Evolutionary conservation across 2,888 invertebrate genomes (phyloP), one percentile per base, ranked within the genome.

Genomic region (Dynastes tityus): DNA sequence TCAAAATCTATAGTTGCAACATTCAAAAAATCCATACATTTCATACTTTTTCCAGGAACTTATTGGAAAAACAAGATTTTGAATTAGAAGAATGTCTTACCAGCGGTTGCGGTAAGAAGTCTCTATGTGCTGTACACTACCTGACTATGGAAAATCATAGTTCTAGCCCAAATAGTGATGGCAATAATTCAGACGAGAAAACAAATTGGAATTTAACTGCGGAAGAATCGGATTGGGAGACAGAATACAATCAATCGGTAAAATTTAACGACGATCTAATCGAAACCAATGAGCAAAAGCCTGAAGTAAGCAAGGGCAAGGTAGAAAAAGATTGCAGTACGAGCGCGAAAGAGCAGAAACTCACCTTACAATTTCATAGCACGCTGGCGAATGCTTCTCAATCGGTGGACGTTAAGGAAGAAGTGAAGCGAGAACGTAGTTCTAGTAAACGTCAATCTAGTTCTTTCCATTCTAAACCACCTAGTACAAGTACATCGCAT

Each of bases 81-180:
- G 81, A 80, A 79, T 80, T 88, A 70, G 86, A 87, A 84, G 85
- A 87, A 85, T 88, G 88, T 80, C 61, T 81, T 11, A 81, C 83
- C 27, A 80, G 81, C 81, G 84, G 85, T 74, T 81, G 83, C 67
- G 82, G 83, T 51, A 80, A 81, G 78, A 70, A 77, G 67, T 83
- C 83, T 81, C 80, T 81, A 67, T 89, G 88, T 81, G 86, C 87
- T 53, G 82, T 88, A 68, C 85, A 86, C 80, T 84, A 85, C 67
- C 83, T 85, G 67, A 82, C 82, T 55, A 84, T 85, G 85, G 84
- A 84, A 70, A 83, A 75, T 78, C 74, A 78, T 53, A 83, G 82
- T 77, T 82, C 84, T 61, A 71, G 65, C 49, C 74, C 79, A 9
- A 68, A 68, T n/a, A 70, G 74, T 5, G 77, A 78, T 37, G 78